A percentile compares a stretch with the other conserved stretches of the same genome.
phyloP scores from a whole-genome alignment of 2,888 invertebrate species.

The Rotaria macrura region DNA sequence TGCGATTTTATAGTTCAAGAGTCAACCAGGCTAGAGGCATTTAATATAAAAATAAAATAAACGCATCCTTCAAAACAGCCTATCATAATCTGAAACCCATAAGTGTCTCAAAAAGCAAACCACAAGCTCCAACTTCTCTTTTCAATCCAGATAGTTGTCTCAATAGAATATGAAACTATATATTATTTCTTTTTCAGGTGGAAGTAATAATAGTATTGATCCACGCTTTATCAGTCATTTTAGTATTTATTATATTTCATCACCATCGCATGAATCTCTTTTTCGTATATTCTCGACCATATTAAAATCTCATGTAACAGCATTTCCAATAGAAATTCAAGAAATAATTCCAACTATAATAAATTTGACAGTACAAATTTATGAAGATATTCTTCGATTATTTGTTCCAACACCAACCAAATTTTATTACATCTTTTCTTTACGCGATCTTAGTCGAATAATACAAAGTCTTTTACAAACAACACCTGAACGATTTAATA shows the following conservation, averaged over 20 bases:
- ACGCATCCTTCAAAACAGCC: too few relatives aligned
- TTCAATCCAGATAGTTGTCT: too few relatives aligned
- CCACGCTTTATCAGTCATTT: conserved; percentile 82
- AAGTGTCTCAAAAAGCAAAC: too few relatives aligned
- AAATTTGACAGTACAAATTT: conserved; percentile 68
- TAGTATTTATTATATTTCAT: conserved; percentile 71
- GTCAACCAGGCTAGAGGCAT: too few relatives aligned
- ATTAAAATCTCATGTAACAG: conserved; percentile 63
- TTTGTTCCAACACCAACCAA: conserved; percentile 80
- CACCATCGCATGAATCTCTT: conserved; percentile 67
- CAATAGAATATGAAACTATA: too few relatives aligned
- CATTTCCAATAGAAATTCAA: conserved; percentile 62
- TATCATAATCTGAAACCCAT: too few relatives aligned
- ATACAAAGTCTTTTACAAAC: conserved; percentile 70
- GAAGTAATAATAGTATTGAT: conserved; percentile 78
- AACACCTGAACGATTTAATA: conserved; percentile 61
- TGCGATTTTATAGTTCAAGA: too few relatives aligned
- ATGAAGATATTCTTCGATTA: conserved; percentile 61
- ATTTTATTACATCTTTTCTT: conserved; percentile 86
- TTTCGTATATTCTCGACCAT: conserved; percentile 72
- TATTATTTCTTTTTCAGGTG: conserved; percentile 56
- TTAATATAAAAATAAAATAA: too few relatives aligned
- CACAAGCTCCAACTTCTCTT: too few relatives aligned
- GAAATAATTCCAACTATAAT: conserved; percentile 61
- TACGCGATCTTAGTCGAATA: conserved; percentile 75